Percentiles rank a stretch among this genome's conserved stretches.
phyloP scores from a whole-genome alignment of 2,113 vertebrate species.

The Tragelaphus buxtoni region DNA sequence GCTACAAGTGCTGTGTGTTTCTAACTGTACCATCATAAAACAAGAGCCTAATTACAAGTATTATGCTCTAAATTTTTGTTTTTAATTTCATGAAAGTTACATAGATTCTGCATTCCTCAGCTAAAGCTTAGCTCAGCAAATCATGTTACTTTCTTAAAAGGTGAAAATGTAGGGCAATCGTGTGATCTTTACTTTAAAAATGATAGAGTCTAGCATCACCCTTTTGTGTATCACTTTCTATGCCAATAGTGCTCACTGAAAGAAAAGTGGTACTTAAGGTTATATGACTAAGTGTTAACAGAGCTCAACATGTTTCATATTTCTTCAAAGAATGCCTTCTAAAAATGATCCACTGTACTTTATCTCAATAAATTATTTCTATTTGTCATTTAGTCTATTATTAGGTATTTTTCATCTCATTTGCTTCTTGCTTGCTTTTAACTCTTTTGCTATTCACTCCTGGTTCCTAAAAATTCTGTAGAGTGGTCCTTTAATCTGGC shows the following conservation, averaged over 20 bases:
- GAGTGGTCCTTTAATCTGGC: not conserved
- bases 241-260: not conserved
- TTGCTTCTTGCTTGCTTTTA: not conserved
- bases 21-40: not conserved
- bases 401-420: not conserved
- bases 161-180: not conserved
- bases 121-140: not conserved
- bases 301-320: not conserved
- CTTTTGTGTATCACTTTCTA: not conserved
- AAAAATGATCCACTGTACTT: not conserved
- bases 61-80: not conserved
- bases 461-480: not conserved
- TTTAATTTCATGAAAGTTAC: not conserved
- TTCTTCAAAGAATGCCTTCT: constrained; percentile 23
- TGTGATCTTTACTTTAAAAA: not conserved
- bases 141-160: not conserved
- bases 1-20: not conserved
- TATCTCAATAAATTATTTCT: not conserved
- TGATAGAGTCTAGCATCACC: not conserved
- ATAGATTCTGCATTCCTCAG: not conserved
- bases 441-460: not conserved
- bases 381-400: not conserved
- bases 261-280: not conserved
- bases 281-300: not conserved
- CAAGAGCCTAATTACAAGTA: not conserved